Evolutionary conservation across 2,888 invertebrate genomes (phyloP).

Genomic region (Mellilla xanthometata): DNA sequence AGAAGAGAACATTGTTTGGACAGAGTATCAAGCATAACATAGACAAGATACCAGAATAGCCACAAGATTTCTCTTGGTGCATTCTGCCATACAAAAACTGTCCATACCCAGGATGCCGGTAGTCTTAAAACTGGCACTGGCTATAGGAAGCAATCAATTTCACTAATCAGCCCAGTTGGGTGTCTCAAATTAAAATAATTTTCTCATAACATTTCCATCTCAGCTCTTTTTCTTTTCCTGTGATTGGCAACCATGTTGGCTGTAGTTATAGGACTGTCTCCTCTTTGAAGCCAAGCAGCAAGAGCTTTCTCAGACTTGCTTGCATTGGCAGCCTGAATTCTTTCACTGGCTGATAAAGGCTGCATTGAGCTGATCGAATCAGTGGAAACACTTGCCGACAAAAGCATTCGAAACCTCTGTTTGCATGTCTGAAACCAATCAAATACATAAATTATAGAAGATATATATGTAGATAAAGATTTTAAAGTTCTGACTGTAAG

Average conservation of each 20-base stretch:
- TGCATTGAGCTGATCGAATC: slow-evolving; percentile 82
- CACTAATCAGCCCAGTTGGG: too few species aligned
- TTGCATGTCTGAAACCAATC: slow-evolving; percentile 90
- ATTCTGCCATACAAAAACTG: too few species aligned
- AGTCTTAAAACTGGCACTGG: too few species aligned
- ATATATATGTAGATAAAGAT: too few species aligned
- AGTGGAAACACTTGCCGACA: slow-evolving; percentile 91
- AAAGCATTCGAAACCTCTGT: slow-evolving; percentile 89
- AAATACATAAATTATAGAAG: too few species aligned
- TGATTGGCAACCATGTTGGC: slow-evolving; percentile 87
- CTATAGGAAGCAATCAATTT: too few species aligned
- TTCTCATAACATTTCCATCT: slow-evolving; percentile 73
- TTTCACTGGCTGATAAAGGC: slow-evolving; percentile 86
- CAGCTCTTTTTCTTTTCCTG: slow-evolving; percentile 86
- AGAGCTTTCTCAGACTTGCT: slow-evolving; percentile 84
- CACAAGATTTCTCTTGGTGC: too few species aligned
- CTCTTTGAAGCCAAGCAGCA: slow-evolving; percentile 84
- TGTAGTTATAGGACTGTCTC: slow-evolving; percentile 85
- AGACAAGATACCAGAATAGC: too few species aligned
- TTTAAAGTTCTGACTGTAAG: too few species aligned
- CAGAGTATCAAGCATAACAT: too few species aligned
- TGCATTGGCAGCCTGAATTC: slow-evolving; percentile 85
- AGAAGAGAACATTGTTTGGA: too few species aligned
- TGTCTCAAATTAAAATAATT: background rate
- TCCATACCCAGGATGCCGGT: too few species aligned